Evolutionary conservation across 1,140 invertebrate genomes (phyloP), one percentile per base, ranked within the genome.

Genomic region (Sycobia sp.): DNA sequence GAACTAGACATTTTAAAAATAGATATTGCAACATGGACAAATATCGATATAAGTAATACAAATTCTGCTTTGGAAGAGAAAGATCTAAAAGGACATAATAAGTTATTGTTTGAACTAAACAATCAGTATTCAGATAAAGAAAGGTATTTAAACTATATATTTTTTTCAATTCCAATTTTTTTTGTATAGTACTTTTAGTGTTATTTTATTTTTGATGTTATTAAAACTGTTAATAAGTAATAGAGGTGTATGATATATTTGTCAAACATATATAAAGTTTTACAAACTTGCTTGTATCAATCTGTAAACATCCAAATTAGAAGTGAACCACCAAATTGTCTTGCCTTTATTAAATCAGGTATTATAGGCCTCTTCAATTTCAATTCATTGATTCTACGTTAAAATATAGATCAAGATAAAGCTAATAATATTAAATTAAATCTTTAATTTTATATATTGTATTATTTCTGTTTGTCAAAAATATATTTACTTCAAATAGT

Each of bases 1-100:
- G 44, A 66, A 36, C 51, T 67, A n/a, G 47, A 47, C 41, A 13
- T 23, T 5, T 43, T 70, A 64, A 59, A 41, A 27, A 22, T 47
- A 11, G 53, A 51, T 29, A 13, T 58, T 34, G 27, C 11, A 5
- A 71, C 67, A 14, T 60, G 70, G 56, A 43, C 16, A 32, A 49
- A 59, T 34, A 58, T 73, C 27, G 58, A 36, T 16, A 44, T 46
- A 4, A 60, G 56, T 43, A 43, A 22, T 16, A 29, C 27, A 22
- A 10, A 27, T 14, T 29, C 9, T 4, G 10, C 65, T 61, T 44
- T 11, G 22, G n/a, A 63, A 29, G 43, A 11, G 34, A 61, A 56
- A 62, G 56, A 68, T 64, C 4, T 13, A 50, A 36, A 55, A 34
- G 41, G 66, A 20, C 34, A 55, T 22, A 38, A 65, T 41, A 36